Conservation (phyloP, 2,888 invertebrate species). For the Lydus trimaculatus region DNA sequence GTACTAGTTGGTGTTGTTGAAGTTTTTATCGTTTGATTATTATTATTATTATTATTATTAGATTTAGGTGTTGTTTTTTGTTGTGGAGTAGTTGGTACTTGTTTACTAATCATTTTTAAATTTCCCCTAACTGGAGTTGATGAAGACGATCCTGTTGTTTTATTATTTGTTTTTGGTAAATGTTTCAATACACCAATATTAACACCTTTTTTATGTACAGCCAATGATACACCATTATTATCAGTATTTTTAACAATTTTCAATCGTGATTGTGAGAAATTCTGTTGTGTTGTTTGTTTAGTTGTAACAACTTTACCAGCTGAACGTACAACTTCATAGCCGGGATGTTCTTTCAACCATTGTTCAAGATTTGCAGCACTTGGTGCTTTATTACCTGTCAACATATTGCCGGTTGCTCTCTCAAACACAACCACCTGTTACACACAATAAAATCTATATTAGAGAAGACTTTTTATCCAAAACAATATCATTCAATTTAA, state of each 20-base stretch:
- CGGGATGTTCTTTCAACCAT: slow-evolving; percentile 88
- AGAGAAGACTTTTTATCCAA: too few relatives aligned
- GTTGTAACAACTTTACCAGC: slow-evolving; percentile 56
- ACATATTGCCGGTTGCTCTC: slow-evolving; percentile 75
- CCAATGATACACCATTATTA: slow-evolving; percentile 54
- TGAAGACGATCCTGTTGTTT: slow-evolving; percentile 8
- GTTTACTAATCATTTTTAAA: slow-evolving; percentile 26
- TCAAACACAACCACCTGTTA: slow-evolving; percentile 79
- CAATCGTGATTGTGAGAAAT: slow-evolving; percentile 46
- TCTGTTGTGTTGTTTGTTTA: slow-evolving; percentile 38
- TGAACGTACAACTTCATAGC: slow-evolving; percentile 82
- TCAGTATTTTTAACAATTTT: slow-evolving; percentile 55
- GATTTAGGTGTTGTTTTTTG: slow-evolving; percentile 7
- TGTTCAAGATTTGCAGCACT: slow-evolving; percentile 78
- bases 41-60: slow-evolving; percentile 29
- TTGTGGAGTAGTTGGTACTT: slow-evolving; percentile 13
- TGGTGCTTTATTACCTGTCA: slow-evolving; percentile 84
- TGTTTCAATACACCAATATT: slow-evolving; percentile 55
- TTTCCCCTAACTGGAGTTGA: slow-evolving; percentile 20
- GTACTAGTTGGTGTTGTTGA: slow-evolving; percentile 39
- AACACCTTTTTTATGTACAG: slow-evolving; percentile 54
- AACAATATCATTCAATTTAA: background rate
- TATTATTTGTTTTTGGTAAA: slow-evolving; percentile 43
- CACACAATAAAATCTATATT: slow-evolving; percentile 9
- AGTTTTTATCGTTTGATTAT: slow-evolving; percentile 33